These are phyloP conservation scores for Ramphastos sulfuratus DNA, from an alignment of 2,113 vertebrate genomes.

Conservation along the genomic window DNA sequence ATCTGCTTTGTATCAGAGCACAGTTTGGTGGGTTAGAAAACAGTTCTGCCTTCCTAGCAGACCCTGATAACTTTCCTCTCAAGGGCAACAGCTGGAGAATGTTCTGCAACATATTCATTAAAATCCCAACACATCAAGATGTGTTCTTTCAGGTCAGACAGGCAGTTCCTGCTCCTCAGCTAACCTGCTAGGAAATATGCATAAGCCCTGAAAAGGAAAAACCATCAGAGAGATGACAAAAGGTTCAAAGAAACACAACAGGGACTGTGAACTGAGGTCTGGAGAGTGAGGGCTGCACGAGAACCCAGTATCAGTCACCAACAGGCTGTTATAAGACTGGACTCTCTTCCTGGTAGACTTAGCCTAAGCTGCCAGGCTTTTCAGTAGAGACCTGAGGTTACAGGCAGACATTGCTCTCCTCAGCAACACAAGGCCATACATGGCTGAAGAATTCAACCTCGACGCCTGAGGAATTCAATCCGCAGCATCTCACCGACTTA, in stretches of 20 bases:
- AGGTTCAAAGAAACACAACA: background rate
- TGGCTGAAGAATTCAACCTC: background rate
- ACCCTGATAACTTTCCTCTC: background rate
- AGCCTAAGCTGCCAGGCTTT: background rate
- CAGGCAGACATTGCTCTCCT: background rate
- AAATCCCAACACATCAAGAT: background rate
- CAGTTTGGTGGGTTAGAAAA: background rate
- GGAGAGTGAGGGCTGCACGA: background rate
- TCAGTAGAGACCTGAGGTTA: background rate
- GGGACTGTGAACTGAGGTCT: background rate
- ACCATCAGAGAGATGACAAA: accelerated
- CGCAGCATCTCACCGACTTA: background rate
- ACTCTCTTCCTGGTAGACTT: background rate
- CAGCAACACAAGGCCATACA: background rate
- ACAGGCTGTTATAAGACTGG: background rate
- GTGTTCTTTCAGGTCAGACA: slow-evolving; percentile 19
- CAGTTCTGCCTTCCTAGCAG: background rate
- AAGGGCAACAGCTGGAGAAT: slow-evolving; percentile 4
- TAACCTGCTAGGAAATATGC: background rate
- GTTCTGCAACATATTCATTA: background rate
- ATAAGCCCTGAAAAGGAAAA: background rate
- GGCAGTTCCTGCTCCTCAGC: background rate
- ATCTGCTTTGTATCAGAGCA: background rate
- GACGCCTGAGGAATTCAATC: background rate
- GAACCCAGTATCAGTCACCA: background rate